Conservation (phyloP, 2,797 vertebrate species). For the Amazona ochrocephala region DNA sequence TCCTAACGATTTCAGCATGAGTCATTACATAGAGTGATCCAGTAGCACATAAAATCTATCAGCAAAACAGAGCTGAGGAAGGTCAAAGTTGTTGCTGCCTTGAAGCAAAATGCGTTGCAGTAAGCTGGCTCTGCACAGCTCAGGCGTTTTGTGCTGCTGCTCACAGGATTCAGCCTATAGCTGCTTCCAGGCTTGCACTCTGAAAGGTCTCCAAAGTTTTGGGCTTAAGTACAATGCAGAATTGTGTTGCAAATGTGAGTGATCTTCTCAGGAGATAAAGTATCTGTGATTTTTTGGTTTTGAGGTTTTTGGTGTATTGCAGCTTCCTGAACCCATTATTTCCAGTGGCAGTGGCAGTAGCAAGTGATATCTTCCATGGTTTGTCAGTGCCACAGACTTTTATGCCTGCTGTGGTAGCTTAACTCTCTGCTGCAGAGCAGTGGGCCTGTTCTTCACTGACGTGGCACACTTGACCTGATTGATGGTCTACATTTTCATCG, state of each 20-base stretch:
- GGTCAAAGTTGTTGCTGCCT: not conserved
- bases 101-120: not conserved
- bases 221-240: not conserved
- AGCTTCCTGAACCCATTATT: not conserved
- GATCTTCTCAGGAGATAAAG: not conserved
- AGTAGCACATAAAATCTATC: not conserved
- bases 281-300: not conserved
- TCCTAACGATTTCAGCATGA: not conserved
- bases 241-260: not conserved
- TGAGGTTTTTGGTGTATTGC: not conserved
- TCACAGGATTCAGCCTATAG: not conserved
- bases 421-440: not conserved
- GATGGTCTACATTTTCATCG: not conserved
- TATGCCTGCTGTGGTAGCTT: not conserved
- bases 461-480: not conserved
- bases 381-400: not conserved
- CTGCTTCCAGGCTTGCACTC: not conserved
- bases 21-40: not conserved
- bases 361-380: rapidly evolving
- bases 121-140: not conserved
- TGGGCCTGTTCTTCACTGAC: not conserved
- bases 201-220: not conserved
- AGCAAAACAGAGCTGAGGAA: not conserved
- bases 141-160: not conserved
- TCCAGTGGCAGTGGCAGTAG: not conserved